Percentiles rank a stretch among this genome's conserved stretches.
Conservation (phyloP, 2,888 invertebrate species). For the Mesopsocus fuscifrons region DNA sequence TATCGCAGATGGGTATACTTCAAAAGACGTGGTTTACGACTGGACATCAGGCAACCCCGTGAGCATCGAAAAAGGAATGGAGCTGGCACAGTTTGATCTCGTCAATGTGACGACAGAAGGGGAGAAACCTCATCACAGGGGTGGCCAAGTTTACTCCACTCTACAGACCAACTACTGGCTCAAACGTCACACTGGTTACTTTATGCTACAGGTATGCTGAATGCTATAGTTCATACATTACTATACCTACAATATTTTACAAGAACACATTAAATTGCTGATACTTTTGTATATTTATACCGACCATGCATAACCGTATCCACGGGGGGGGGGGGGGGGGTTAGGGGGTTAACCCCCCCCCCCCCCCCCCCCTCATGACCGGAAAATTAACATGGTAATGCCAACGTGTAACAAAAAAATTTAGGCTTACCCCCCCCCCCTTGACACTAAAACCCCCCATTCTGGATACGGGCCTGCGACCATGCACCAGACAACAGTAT, state of each 20-base stretch:
- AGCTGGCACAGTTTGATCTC: constrained; percentile 37
- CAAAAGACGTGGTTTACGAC: constrained; percentile 32
- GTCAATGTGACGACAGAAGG: constrained; percentile 29
- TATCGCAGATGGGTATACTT: constrained; percentile 33
- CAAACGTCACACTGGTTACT: constrained; percentile 28
- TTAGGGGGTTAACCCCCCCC: no score
- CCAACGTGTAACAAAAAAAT: no score
- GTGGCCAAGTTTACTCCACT: constrained; percentile 20
- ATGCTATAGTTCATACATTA: background rate
- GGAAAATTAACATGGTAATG: no score
- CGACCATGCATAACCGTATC: no score
- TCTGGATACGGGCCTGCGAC: no score
- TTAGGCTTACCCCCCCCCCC: no score
- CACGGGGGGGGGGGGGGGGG: background rate
- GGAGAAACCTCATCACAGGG: constrained; percentile 12
- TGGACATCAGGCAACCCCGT: constrained; percentile 29
- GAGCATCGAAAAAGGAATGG: constrained; percentile 30
- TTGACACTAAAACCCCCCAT: no score
- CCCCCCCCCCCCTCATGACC: no score
- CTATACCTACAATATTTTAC: no score
- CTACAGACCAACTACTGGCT: constrained; percentile 22
- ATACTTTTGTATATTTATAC: background rate
- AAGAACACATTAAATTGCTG: background rate
- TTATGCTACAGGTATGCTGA: constrained; percentile 31
- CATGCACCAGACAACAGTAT: no score